Base-by-base conservation (phyloP, 1,140 invertebrate species). In the Neelides sp. region DNA sequence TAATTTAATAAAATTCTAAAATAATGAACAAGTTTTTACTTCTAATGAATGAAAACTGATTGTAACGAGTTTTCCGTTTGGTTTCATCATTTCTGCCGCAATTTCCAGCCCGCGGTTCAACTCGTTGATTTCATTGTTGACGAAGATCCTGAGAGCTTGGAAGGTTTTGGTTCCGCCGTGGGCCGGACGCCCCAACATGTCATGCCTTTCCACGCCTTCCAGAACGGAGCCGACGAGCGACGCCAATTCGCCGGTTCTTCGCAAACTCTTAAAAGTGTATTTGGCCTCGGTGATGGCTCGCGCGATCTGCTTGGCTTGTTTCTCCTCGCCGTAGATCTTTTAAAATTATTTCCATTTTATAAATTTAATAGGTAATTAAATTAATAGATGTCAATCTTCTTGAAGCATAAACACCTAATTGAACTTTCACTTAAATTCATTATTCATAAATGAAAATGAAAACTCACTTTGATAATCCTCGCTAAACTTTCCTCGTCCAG, bases 71-170 rank as follows among this genome's bases (percentile, higher is more conserved):
- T 78, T 71, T 1, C 90, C 91, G 26, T 78, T 75, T 0, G 76
- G 64, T 69, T 83, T 83, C 19, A 98, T 71, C 64, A 82, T 85
- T 54, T 77, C 72, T 41, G 80, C 73, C 1, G 88, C 83, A 56
- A 91, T 62, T 28, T 85, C 64, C 63, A 96, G 77, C 1, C 76
- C 92, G 69, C 87, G 86, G 71, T 94, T 88, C 3, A 96, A 76
- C 73, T 97, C 91, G 68, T 97, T 97, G 1, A 97, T 68, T 71
- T 98, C 92, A 68, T 98, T 87, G 66, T 98, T 98, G 0, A 97
- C 86, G 71, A 96, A 94, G 56, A 96, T 95, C 59, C 92, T 71
- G 48, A 98, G 65, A 0, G 91, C 92, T 72, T 93, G 88, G 71
- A 96, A 97, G 0, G 87, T 81, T 75, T 90, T 92, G 2, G 87